Base-by-base conservation (phyloP, 1,140 invertebrate species). In the Nasonia longicornis region DNA sequence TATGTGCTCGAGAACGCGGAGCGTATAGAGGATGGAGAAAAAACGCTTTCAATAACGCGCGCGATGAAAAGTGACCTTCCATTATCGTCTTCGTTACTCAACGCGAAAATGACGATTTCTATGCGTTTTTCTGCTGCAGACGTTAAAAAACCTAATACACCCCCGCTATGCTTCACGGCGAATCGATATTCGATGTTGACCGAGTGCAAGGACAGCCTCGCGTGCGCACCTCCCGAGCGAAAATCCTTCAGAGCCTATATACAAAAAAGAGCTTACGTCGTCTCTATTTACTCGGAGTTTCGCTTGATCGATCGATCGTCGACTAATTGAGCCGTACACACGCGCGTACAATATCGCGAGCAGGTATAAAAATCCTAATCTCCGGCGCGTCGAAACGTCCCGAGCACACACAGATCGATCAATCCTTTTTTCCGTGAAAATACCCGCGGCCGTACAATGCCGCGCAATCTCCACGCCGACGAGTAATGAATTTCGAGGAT, bases 401-500 rank as follows among this genome's bases (percentile, higher is more conserved):
- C 14, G 48, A 52, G 16, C 48, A 58, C 52, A 16, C 52, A 16
- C 52, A 20, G 52, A 20, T 58, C 52, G 52, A 58, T 58, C 52
- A 58, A 58, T 58, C 52, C 52, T 58, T 58, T 48, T 58, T 58
- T 8, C 52, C 52, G 52, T 58, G 52, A 58, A 58, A 58, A 58
- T 58, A 20, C 52, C 52, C 52, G 20, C 52, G 20, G 16, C 52
- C 20, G 52, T n/a, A n/a, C 52, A 58, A 58, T 58, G 52, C 52
- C 3, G 52, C 52, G 48, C 48, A 58, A 58, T 58, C 52, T n/a
- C 3, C 0, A n/a, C 20, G 52, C 52, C 52, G 52, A 58, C 52
- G 52, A 58, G 52, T 58, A 58, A 58, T 58, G 52, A 58, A 58
- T 58, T 58, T n/a, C 16, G 52, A 58, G 52, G 52, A 58, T 58